Evolutionary conservation across 2,113 vertebrate species (phyloP), one percentile per base, ranked within the genome.

Genomic region (Caretta caretta): DNA sequence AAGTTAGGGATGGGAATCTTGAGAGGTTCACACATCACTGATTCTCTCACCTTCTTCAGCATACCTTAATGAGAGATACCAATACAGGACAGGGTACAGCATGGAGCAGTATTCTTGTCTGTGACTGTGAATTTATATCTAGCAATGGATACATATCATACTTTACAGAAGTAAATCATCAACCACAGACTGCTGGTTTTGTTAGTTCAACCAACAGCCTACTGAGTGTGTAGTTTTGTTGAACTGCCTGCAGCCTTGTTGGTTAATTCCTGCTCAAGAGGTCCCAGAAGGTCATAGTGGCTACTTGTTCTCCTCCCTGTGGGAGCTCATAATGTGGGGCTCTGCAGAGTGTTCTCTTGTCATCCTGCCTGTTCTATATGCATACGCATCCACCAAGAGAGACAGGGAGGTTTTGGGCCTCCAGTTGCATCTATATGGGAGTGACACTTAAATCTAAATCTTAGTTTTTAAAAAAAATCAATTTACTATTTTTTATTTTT

Each of bases 211-310:
- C 8, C 65, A 72, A n/a, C 65, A 72, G n/a, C 6, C 69, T 88
- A 6, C 42, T 86, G n/a, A 3, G 6, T 87, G 11, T 53, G 51
- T 78, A 76, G 86, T 91, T 96, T 38, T 51, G 93, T 16, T 27
- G 65, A 62, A 3, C 8, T n/a, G 27, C 8, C 2, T 93, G 25
- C n/a, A 46, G 12, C 3, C 42, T 46, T 25, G 17, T 76, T 76
- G 72, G 56, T 76, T 85, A 19, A 25, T 94, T 91, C 31, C n/a
- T 78, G 59, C 89, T 96, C 93, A 90, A 69, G 96, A 86, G 48
- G 27, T 10, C 1, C 6, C 88, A 92, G 56, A 42, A 95, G 38
- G 29, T 84, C 78, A 19, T 80, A 42, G 8, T 31, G 42, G 46
- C 84, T 90, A 54, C 29, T 89, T 31, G 2, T 56, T 88, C 62